Base-by-base conservation (phyloP, 1,140 invertebrate species). In the Leptestheria dahalacensis region DNA sequence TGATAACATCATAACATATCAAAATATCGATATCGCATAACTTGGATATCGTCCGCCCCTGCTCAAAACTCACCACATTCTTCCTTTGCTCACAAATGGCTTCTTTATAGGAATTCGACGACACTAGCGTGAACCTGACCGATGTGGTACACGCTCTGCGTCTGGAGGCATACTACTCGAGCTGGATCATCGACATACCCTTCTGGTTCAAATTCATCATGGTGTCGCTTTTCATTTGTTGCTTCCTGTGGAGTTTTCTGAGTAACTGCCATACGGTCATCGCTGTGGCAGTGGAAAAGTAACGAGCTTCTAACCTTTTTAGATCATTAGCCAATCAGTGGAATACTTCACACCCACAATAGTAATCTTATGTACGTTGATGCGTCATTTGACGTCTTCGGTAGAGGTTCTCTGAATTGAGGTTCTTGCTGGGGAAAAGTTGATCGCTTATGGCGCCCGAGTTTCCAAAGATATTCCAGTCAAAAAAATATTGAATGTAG, bases 181-280 rank as follows among this genome's bases (percentile, higher is more conserved):
- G 53, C 33, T 24, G 33, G 20, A 33, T 55, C 53, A 29, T 55
- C 28, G 53, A 21, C 3, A 20, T 55, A 15, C 26, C 53, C 24
- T 2, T 55, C 26, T 55, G 53, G 53, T 55, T 12, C 20, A 55
- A 55, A 41, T n/a, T 55, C 2, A n/a, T 29, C 26, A 55, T 55
- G 53, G 33, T 33, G 12, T 11, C 10, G 11, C 53, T 55, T 3
- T 55, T 55, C 21, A 20, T 55, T 28, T 26, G 23, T 4, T 55
- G 53, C 9, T 18, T 55, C 12, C 26, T 55, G 21, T 55, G 53
- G 53, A 28, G 26, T 9, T 26, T 4, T 18, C 23, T 55, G 25
- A 55, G 24, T 20, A 55, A 55, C 9, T 20, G 21, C 26, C 53
- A 33, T 28, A 55, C 33, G 24, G 20, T 55, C 53, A 3, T 55